Percentiles rank a stretch among this genome's conserved stretches.
Conservation (phyloP, 2,797 vertebrate genomes). For the Lepidocolaptes lacrymiger region DNA sequence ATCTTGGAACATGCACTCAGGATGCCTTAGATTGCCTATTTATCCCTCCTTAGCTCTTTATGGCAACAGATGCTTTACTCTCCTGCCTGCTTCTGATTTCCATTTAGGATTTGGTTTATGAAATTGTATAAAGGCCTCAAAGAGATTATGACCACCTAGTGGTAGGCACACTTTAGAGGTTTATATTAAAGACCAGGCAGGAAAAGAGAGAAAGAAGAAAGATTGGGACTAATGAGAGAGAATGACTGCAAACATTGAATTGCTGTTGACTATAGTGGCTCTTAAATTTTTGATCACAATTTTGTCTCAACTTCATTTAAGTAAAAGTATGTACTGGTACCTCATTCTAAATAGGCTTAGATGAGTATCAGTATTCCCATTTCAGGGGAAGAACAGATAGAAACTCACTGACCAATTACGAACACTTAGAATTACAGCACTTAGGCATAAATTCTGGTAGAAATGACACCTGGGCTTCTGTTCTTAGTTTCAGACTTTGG, state of each 20-base stretch:
- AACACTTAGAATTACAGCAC: background rate
- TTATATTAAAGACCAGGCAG: background rate
- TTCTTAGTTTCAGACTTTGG: background rate
- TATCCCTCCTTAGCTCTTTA: slow-evolving; percentile 22
- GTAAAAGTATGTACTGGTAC: no score
- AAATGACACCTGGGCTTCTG: background rate
- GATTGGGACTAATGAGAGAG: background rate
- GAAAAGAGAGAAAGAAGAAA: background rate
- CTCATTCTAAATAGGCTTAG: background rate
- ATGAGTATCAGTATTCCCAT: background rate
- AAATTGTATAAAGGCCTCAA: background rate
- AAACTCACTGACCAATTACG: background rate
- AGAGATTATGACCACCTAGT: background rate
- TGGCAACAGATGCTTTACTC: background rate
- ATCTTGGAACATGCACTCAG: slow-evolving; percentile 7
- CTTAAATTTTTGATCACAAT: background rate
- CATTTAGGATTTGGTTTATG: slow-evolving; percentile 17
- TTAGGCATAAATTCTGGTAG: background rate
- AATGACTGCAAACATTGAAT: background rate
- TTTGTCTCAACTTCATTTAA: background rate
- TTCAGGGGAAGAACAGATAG: background rate
- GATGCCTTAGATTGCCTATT: slow-evolving; percentile 23
- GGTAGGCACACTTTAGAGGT: background rate
- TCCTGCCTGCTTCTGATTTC: background rate
- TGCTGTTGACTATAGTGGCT: background rate